Percentiles rank a stretch among this genome's conserved stretches.
phyloP scores from a whole-genome alignment of 2,888 invertebrate genomes.

The Caenorhabditis angaria region DNA sequence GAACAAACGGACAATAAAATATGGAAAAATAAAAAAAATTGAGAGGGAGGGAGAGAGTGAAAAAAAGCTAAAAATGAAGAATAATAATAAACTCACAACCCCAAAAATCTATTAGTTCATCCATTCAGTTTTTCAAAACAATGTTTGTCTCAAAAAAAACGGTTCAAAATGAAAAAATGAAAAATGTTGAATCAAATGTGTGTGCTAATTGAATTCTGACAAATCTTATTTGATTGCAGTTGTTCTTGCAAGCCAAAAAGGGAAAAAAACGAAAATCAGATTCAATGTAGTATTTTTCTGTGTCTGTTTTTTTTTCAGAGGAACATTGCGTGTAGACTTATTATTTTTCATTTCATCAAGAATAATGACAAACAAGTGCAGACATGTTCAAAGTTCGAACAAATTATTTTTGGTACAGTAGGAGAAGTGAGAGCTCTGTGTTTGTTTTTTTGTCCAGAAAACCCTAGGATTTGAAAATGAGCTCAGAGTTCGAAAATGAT shows the following conservation, averaged over 20 bases:
- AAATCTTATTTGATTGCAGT: constrained; percentile 2
- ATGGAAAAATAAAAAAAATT: constrained; percentile 34
- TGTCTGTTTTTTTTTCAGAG: neutral
- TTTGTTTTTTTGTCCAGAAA: no score
- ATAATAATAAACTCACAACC: no score
- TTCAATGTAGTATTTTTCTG: neutral
- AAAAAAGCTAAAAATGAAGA: no score
- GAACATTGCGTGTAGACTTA: neutral
- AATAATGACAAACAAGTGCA: no score
- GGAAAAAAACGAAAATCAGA: neutral
- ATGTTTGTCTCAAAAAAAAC: neutral
- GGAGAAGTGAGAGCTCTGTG: no score
- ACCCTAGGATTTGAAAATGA: no score
- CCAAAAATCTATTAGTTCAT: constrained; percentile 9
- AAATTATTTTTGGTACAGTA: no score
- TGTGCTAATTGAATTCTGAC: constrained; percentile 1
- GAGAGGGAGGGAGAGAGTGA: constrained; percentile 18
- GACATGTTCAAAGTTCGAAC: no score
- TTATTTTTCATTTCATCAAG: neutral
- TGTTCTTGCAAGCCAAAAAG: constrained; percentile 5
- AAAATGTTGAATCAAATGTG: neutral
- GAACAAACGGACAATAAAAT: constrained; percentile 27
- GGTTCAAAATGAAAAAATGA: no score
- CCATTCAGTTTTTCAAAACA: no score
- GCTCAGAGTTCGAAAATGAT: no score